These are phyloP conservation scores for Chionis minor DNA, from an alignment of 2,113 vertebrate genomes.

Conservation along the genomic window DNA sequence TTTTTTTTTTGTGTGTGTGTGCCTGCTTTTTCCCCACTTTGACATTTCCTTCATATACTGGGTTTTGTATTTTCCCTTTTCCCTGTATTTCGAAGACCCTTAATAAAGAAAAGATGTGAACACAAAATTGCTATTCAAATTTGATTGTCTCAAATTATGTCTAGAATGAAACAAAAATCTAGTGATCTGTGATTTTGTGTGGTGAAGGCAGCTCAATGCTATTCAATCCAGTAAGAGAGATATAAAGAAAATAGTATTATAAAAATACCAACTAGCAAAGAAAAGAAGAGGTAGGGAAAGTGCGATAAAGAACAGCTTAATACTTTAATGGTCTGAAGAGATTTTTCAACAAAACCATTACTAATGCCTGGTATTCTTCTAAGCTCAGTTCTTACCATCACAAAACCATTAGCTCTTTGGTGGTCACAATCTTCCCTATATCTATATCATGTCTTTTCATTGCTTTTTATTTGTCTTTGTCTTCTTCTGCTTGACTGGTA, in stretches of 20 bases:
- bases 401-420: conserved; percentile 22
- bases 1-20: not conserved
- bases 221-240: conserved; percentile 62
- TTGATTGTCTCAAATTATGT: conserved; percentile 71
- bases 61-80: conserved; percentile 28
- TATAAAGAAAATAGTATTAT: conserved; percentile 43
- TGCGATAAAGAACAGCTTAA: conserved; percentile 58
- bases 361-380: conserved; percentile 33
- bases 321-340: conserved; percentile 50
- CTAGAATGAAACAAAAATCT: conserved; percentile 71
- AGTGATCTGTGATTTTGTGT: conserved; percentile 63
- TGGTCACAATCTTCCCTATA: conserved; percentile 30
- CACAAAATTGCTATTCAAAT: conserved; percentile 75
- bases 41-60: conserved; percentile 19
- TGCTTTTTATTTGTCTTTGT: conserved; percentile 65
- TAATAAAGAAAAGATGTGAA: conserved; percentile 78
- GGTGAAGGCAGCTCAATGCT: conserved; percentile 59
- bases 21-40: not conserved
- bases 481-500: conserved; percentile 63
- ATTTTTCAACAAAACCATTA: conserved; percentile 40
- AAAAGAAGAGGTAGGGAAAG: conserved; percentile 29
- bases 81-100: conserved; percentile 53
- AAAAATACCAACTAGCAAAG: not conserved
- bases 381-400: conserved; percentile 19
- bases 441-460: conserved; percentile 30